Evolutionary conservation across 2,113 vertebrate species (phyloP), one percentile per base, ranked within the genome.

Genomic region (Dolichallabes microphthalmus): DNA sequence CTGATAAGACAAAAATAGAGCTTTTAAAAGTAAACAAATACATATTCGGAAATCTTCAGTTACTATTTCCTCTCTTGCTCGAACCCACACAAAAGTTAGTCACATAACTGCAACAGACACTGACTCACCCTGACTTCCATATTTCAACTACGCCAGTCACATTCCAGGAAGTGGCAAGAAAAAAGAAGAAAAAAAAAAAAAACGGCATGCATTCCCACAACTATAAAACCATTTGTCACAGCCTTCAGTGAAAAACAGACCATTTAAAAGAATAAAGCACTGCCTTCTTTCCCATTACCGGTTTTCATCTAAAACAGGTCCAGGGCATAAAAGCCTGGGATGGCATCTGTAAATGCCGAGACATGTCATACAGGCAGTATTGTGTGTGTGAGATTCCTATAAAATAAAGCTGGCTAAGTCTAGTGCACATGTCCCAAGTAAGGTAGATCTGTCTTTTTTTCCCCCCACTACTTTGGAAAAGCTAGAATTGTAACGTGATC

Each of bases 61-160:
- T 35, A 85, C 74, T 27, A 61, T 87, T 82, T 84, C 71, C 50
- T 82, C 60, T 58, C 63, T 75, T 30, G 82, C 86, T 88, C 88
- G 88, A 87, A 87, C 87, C 83, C 68, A 79, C 45, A 90, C 75
- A 74, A 83, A 73, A 87, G 60, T 91, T 88, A 91, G 92, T 92
- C 91, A 91, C 64, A 78, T 22, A 63, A 64, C 60, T 55, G 35
- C 86, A n/a, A 81, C 1, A 68, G 86, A 86, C 82, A 86, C 81
- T 92, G 92, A 94, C 87, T 93, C 91, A 93, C 64, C 12, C 50
- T 20, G 61, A 86, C 86, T 69, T 63, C 17, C 81, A 83, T 75
- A 86, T 88, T 90, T 89, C 80, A 45, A 88, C 85, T 88, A 87
- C 85, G 73, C 74, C 78, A 82, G 61, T 45, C 35, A 53, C 66